Evolutionary conservation across 1,140 invertebrate genomes (phyloP).

Genomic region (Pinna nobilis): DNA sequence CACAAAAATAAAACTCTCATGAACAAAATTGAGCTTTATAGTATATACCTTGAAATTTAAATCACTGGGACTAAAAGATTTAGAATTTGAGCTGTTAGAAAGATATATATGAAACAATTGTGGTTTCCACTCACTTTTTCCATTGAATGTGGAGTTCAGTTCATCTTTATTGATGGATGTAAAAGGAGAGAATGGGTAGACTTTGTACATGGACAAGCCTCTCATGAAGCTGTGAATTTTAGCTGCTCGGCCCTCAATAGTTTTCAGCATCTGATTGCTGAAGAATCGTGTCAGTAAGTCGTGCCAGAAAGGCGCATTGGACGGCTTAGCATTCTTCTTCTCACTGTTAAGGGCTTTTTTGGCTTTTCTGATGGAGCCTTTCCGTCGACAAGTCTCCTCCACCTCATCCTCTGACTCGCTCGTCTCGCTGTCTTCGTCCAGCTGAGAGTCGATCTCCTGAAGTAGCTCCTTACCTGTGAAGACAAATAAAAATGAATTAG

Average conservation of each 20-base stretch:
- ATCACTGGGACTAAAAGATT: neutral
- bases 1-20: neutral
- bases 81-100: neutral
- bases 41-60: neutral
- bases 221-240: slow-evolving; percentile 76
- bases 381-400: slow-evolving; percentile 1
- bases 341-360: slow-evolving; percentile 11
- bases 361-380: slow-evolving; percentile 1
- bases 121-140: slow-evolving; percentile 10
- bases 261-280: slow-evolving; percentile 36
- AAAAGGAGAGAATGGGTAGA: slow-evolving; percentile 74
- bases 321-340: neutral
- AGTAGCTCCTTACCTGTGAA: slow-evolving; percentile 55
- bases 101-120: neutral
- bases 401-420: slow-evolving; percentile 44
- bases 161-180: slow-evolving; percentile 45
- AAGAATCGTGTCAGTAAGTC: slow-evolving; percentile 5
- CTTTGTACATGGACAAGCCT: slow-evolving; percentile 72
- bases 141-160: slow-evolving; percentile 27
- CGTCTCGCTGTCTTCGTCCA: slow-evolving; percentile 54
- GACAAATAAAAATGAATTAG: no score
- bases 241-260: slow-evolving; percentile 74
- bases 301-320: slow-evolving; percentile 8
- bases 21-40: neutral
- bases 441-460: slow-evolving; percentile 50